Evolutionary conservation across 2,113 vertebrate species (phyloP).

Genomic region (Carollia perspicillata): DNA sequence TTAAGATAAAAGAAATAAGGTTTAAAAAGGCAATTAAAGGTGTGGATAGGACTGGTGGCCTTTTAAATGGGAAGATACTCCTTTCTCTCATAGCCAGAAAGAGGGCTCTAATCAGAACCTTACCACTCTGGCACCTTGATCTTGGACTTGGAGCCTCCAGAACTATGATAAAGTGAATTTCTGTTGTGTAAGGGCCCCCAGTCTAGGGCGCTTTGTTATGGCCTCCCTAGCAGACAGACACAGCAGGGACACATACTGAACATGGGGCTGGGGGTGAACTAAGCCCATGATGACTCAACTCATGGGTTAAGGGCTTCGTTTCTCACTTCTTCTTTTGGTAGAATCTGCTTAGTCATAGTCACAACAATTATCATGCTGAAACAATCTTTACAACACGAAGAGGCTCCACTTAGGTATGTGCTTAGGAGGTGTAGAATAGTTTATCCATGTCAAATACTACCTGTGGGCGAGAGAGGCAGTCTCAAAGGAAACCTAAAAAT

Average conservation of each 20-base stretch:
- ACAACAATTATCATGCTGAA: background rate
- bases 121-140: background rate
- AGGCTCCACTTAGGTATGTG: background rate
- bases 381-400: background rate
- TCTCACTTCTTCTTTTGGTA: background rate
- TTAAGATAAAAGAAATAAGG: background rate
- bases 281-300: background rate
- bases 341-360: background rate
- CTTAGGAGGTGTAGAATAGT: background rate
- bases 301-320: background rate
- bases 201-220: background rate
- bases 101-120: background rate
- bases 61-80: background rate
- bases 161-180: background rate
- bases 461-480: background rate
- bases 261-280: background rate
- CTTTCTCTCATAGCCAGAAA: background rate
- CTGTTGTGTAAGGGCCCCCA: background rate
- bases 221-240: background rate
- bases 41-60: background rate
- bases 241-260: background rate
- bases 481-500: conserved; percentile 8
- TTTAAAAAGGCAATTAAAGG: background rate
- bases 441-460: background rate
- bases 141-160: background rate